These are phyloP conservation scores for Origma solitaria DNA, from an alignment of 2,113 vertebrate genomes.

Conservation along the genomic window DNA sequence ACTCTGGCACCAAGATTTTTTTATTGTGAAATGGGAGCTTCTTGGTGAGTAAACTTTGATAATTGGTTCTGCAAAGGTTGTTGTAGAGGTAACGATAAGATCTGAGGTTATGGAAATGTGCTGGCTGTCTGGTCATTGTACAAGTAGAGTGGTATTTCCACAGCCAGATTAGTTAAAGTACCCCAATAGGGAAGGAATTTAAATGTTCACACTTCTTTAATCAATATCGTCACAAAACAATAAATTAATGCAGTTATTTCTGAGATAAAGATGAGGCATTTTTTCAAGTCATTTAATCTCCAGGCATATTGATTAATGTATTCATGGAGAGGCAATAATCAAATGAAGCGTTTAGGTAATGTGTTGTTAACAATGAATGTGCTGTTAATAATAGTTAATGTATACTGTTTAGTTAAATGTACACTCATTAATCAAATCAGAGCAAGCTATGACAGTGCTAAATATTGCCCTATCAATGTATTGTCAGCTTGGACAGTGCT, in stretches of 20 bases:
- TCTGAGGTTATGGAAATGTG: conserved; percentile 7
- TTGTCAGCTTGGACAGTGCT: background rate
- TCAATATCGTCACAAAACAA: background rate
- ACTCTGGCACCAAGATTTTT: background rate
- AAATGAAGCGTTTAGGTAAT: background rate
- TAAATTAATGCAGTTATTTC: background rate
- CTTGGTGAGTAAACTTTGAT: background rate
- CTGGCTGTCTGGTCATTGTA: background rate
- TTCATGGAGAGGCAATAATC: background rate
- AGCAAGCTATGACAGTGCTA: background rate
- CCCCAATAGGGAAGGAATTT: background rate
- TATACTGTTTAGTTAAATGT: background rate
- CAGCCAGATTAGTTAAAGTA: background rate
- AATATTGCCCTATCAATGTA: background rate
- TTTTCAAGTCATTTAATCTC: background rate
- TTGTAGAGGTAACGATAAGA: background rate
- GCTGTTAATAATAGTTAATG: background rate
- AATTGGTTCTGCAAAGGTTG: background rate
- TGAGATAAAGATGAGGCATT: background rate
- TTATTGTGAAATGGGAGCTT: background rate
- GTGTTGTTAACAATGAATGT: background rate
- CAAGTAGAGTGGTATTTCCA: background rate
- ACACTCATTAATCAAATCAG: conserved; percentile 3
- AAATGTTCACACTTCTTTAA: background rate
- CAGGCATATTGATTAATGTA: background rate